phyloP scores from a whole-genome alignment of 35 echinoderm and acorn worm species.

The Ophioderma brevispina region DNA sequence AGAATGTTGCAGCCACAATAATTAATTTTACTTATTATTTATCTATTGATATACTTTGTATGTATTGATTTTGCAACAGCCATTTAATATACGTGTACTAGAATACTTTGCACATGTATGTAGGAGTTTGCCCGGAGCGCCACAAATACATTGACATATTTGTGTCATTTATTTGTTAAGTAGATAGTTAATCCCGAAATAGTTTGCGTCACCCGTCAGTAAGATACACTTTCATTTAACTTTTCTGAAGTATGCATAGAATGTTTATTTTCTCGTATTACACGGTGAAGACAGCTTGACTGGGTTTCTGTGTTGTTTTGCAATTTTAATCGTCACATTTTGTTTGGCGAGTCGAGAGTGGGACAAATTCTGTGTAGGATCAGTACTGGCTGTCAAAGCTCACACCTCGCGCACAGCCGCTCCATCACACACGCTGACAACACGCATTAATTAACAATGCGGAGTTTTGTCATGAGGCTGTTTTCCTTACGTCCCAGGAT shows the following conservation, averaged over 20 bases:
- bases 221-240: background rate
- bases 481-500: background rate
- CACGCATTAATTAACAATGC: background rate
- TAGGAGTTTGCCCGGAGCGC: background rate
- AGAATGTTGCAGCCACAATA: too few species aligned
- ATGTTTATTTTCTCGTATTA: conserved; percentile 15
- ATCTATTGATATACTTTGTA: too few species aligned
- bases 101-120: too few species aligned
- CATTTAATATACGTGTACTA: too few species aligned
- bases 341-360: conserved; percentile 8
- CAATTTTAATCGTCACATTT: conserved; percentile 14
- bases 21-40: too few species aligned
- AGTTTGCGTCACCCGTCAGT: background rate
- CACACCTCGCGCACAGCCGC: background rate
- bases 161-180: background rate
- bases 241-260: background rate
- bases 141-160: background rate
- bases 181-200: background rate
- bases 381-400: background rate
- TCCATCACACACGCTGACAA: conserved; percentile 9
- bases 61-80: too few species aligned
- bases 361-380: background rate
- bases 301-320: background rate
- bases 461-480: background rate
- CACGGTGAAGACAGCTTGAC: conserved; percentile 3